These are phyloP conservation scores for Lagocephalus sceleratus DNA, from an alignment of 2,797 vertebrate genomes.

Conservation along the genomic window DNA sequence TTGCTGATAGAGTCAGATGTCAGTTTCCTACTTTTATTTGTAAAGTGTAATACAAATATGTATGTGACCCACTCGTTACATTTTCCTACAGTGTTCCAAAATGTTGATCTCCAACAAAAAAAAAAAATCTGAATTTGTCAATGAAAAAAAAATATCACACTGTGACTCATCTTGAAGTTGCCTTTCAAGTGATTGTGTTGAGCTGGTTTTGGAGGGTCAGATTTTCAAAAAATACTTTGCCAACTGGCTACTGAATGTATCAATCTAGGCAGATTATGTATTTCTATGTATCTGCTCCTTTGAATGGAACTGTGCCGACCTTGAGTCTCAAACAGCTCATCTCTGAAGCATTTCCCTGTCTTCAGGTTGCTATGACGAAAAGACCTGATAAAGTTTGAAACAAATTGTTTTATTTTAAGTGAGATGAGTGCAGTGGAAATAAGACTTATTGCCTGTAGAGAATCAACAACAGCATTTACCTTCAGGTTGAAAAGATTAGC, in stretches of 20 bases:
- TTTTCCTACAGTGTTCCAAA: conserved; percentile 27
- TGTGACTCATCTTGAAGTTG: conserved; percentile 66
- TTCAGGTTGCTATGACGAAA: conserved; percentile 18
- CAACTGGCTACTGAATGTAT: conserved; percentile 69
- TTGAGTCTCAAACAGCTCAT: background rate
- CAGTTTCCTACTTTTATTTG: conserved; percentile 42
- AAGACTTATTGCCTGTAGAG: conserved; percentile 24
- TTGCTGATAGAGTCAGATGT: conserved; percentile 46
- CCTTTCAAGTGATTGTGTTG: conserved; percentile 63
- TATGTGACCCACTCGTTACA: conserved; percentile 48
- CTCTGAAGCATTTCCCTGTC: conserved; percentile 8
- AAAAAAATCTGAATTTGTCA: conserved; percentile 23
- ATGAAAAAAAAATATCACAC: conserved; percentile 55
- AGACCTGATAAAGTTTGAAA: background rate
- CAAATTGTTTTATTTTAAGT: conserved; percentile 27
- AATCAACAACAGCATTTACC: conserved; percentile 19
- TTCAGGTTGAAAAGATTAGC: conserved; percentile 13
- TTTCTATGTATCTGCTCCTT: conserved; percentile 27
- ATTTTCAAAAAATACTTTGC: conserved; percentile 14
- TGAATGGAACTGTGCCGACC: conserved; percentile 20
- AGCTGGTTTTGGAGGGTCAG: conserved; percentile 34
- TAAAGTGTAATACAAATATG: conserved; percentile 40
- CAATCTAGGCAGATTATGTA: conserved; percentile 33
- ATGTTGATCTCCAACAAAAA: conserved; percentile 30
- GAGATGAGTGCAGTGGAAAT: conserved; percentile 11